phyloP scores from a whole-genome alignment of 2,113 vertebrate species.

The Bombycilla garrulus region DNA sequence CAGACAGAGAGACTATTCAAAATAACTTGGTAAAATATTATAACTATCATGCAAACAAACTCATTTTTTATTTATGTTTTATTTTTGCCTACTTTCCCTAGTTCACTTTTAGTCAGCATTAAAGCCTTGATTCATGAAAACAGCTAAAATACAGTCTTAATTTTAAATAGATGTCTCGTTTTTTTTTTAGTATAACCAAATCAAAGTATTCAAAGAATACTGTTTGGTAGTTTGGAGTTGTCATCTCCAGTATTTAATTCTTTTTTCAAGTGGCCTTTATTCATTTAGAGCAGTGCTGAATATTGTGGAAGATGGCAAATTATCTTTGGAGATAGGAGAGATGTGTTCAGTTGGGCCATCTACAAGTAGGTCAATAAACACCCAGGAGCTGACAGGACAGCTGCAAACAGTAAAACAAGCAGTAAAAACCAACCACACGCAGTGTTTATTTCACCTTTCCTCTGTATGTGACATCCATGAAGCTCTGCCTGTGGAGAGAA shows the following conservation, averaged over 20 bases:
- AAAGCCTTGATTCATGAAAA: background rate
- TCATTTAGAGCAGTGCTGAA: background rate
- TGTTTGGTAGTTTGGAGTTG: background rate
- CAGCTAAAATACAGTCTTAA: background rate
- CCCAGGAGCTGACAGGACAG: background rate
- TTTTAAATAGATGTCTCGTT: background rate
- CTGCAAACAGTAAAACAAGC: background rate
- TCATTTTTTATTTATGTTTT: background rate
- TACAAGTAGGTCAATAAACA: background rate
- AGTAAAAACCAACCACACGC: background rate
- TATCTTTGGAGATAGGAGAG: background rate
- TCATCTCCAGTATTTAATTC: background rate
- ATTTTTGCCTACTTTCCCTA: background rate
- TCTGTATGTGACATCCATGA: rapidly evolving
- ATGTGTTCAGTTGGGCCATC: background rate
- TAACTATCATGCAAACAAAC: background rate
- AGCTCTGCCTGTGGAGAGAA: background rate
- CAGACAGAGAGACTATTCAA: rapidly evolving
- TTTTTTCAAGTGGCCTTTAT: background rate
- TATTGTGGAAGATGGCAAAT: background rate
- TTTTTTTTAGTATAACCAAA: background rate
- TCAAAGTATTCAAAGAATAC: background rate
- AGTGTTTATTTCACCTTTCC: background rate
- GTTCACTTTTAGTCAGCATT: background rate
- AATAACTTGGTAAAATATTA: background rate